These are phyloP conservation scores for Cotesia vestalis DNA, from an alignment of 1,140 invertebrate genomes.

Conservation along the genomic window DNA sequence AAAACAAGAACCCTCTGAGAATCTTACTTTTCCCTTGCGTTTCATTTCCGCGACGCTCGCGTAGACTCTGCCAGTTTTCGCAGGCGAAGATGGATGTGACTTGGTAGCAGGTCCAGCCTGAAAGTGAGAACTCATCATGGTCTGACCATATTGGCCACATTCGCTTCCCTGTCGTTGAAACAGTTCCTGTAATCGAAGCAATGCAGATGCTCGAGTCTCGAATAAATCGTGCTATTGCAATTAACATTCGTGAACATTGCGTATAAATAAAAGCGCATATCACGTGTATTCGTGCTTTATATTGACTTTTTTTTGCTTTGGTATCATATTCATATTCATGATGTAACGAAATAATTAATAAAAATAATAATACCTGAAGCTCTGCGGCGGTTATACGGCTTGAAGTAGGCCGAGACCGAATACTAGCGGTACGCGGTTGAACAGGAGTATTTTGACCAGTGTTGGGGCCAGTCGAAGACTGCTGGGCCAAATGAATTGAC, in stretches of 20 bases:
- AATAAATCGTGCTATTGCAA: slow-evolving; percentile 35
- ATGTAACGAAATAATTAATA: not conserved
- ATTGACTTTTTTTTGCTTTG: slow-evolving; percentile 19
- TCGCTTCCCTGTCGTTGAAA: slow-evolving; percentile 78
- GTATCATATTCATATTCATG: slow-evolving; percentile 13
- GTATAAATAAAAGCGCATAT: slow-evolving; percentile 33
- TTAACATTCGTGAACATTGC: slow-evolving; percentile 38
- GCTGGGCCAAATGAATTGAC: slow-evolving; percentile 74
- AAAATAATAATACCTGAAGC: slow-evolving; percentile 70
- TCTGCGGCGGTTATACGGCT: slow-evolving; percentile 88
- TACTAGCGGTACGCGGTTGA: slow-evolving; percentile 85
- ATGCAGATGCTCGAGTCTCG: slow-evolving; percentile 42
- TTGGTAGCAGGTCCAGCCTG: slow-evolving; percentile 71
- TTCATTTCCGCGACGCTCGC: slow-evolving; percentile 97
- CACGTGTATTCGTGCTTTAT: slow-evolving; percentile 31
- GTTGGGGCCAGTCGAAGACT: slow-evolving; percentile 60
- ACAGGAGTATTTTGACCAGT: slow-evolving; percentile 67
- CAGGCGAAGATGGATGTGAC: slow-evolving; percentile 73
- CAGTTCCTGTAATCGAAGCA: slow-evolving; percentile 71
- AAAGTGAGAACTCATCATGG: slow-evolving; percentile 78
- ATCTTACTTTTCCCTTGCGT: slow-evolving; percentile 76
- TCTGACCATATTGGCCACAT: slow-evolving; percentile 63
- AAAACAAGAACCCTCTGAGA: slow-evolving; percentile 22
- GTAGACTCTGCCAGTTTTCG: slow-evolving; percentile 79
- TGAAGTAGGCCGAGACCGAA: slow-evolving; percentile 84